Evolutionary conservation across 1,140 invertebrate genomes (phyloP), one percentile per base, ranked within the genome.

Genomic region (Drosophila grimshawi): DNA sequence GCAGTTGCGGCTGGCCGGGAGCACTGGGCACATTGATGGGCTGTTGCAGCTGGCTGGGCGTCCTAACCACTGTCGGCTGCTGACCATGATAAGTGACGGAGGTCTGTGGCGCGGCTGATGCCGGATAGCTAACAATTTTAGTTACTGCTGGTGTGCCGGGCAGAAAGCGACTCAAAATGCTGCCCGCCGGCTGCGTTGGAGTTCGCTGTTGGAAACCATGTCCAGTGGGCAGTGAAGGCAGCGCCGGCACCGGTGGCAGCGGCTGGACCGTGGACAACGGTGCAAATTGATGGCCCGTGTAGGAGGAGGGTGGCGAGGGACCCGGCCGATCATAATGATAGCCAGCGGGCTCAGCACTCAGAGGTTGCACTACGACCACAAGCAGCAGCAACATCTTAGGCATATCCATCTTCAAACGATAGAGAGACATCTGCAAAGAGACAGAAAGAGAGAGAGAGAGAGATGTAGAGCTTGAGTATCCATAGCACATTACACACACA

Each of bases 291-390:
- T 90, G 90, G 0, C 90, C 86, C 2, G 67, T 53, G 6, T 73
- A 81, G 11, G 72, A 39, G 2, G 65, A 51, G 1, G 80, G 80
- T 0, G 56, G 71, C 2, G 75, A 65, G 0, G 67, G 74, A 3
- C 68, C 65, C 5, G 81, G 90, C n/a, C 85, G 78, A 56, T 86
- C 73, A 46, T 92, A 92, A 27, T 82, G 79, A 37, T 92, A 92
- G 19, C 90, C 90, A 8, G 55, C 69, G 4, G 71, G 57, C 5
- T 78, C 76, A 3, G 77, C 70, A 2, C 5, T 2, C 2, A 55
- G 19, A 0, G 60, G 35, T 8, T 60, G 46, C 30, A 71, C 3
- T 30, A 55, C 46, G 5, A 52, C 35, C 19, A 70, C 43, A 6
- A 81, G 32, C 7, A 80, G 43, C 10, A 86, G 33, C 2, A 74